A percentile compares a stretch with the other conserved stretches of the same genome.
phyloP scores from a whole-genome alignment of 2,888 invertebrate species.

The Pollenia amentaria region DNA sequence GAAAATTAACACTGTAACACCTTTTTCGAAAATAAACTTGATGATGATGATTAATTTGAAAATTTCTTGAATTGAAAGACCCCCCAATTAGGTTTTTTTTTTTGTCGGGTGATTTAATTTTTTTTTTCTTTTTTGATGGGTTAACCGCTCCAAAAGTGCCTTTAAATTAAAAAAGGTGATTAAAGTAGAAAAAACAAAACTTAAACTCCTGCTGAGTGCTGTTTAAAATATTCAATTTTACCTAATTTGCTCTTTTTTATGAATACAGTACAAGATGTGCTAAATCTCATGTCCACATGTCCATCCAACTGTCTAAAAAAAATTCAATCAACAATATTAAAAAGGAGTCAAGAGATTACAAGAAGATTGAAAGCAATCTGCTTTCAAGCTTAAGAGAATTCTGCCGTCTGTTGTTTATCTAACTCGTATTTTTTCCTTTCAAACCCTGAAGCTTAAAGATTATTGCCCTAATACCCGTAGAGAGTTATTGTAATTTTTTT shows the following conservation, averaged over 20 bases:
- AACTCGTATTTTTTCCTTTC: too few relatives aligned
- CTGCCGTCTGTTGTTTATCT: neutral
- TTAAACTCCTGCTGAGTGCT: conserved; percentile 52
- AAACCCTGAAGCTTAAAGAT: too few relatives aligned
- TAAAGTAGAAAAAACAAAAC: neutral
- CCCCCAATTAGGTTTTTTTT: conserved; percentile 55
- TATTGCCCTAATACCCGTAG: neutral
- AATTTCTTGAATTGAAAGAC: conserved; percentile 36
- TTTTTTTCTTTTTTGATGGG: neutral
- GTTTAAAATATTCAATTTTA: conserved; percentile 31
- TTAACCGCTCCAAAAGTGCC: conserved; percentile 49
- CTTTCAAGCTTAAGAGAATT: neutral
- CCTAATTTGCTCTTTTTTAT: neutral
- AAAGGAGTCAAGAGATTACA: conserved; percentile 60
- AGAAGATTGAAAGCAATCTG: conserved; percentile 35
- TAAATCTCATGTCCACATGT: conserved; percentile 69
- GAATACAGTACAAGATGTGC: conserved; percentile 34
- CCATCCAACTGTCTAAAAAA: conserved; percentile 54
- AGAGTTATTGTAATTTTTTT: neutral
- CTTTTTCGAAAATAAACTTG: conserved; percentile 33
- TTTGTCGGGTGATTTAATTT: too few relatives aligned
- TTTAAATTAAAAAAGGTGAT: conserved; percentile 21
- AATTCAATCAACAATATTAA: neutral
- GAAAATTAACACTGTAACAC: conserved; percentile 70
- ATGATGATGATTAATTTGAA: conserved; percentile 58